Conservation (phyloP, 1,140 invertebrate genomes). For the Panagrolaimus sp. region DNA sequence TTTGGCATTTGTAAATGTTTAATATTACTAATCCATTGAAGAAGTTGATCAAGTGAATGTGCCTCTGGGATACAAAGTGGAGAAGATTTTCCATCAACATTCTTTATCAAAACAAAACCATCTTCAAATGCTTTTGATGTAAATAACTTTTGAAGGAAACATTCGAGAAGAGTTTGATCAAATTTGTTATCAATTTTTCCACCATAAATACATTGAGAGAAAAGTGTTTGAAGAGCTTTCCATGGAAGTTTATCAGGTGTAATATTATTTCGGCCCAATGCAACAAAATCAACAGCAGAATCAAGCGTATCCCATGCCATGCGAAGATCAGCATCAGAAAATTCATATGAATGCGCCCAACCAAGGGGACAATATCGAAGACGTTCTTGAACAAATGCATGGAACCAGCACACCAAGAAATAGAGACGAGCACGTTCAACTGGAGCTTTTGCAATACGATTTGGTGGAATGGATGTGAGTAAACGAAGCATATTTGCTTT, state of each 20-base stretch:
- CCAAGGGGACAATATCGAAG: slow-evolving; percentile 89
- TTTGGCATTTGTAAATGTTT: slow-evolving; percentile 88
- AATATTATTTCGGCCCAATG: slow-evolving; percentile 90
- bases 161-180: slow-evolving; percentile 87
- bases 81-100: slow-evolving; percentile 72
- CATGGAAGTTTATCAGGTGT: slow-evolving; percentile 97
- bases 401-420: slow-evolving; percentile 95
- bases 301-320: slow-evolving; percentile 97
- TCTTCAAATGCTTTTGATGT: slow-evolving; percentile 87
- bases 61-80: slow-evolving; percentile 91
- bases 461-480: slow-evolving; percentile 78
- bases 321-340: slow-evolving; percentile 91
- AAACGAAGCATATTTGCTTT: slow-evolving; percentile 89
- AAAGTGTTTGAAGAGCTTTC: slow-evolving; percentile 87
- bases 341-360: slow-evolving; percentile 98
- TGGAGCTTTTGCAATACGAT: slow-evolving; percentile 61
- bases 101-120: slow-evolving; percentile 86
- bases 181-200: slow-evolving; percentile 99
- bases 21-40: slow-evolving; percentile 89
- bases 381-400: slow-evolving; percentile 95
- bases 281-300: slow-evolving; percentile 96
- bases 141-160: slow-evolving; percentile 90
- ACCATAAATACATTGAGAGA: slow-evolving; percentile 97
- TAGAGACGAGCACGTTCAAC: slow-evolving; percentile 85
- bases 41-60: slow-evolving; percentile 85